phyloP scores from a whole-genome alignment of 1,140 invertebrate genomes.

The Linepithema humile region DNA sequence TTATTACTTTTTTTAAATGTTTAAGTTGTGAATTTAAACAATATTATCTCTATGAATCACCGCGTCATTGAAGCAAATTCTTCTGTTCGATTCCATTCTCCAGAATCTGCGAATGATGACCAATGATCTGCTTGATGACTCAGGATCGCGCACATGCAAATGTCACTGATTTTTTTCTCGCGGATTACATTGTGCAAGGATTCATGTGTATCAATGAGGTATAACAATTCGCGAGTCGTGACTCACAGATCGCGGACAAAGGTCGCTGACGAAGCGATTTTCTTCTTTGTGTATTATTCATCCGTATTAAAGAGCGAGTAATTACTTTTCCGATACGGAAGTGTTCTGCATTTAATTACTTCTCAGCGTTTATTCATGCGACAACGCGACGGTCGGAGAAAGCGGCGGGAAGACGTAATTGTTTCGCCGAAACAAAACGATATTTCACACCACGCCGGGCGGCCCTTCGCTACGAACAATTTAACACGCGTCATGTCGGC shows the following conservation, averaged over 20 bases:
- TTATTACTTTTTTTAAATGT: no score
- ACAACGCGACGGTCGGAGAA: not conserved
- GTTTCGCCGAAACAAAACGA: slow-evolving; percentile 23
- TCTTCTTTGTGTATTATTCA: slow-evolving; percentile 19
- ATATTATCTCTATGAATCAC: slow-evolving; percentile 19
- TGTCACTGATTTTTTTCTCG: slow-evolving; percentile 9
- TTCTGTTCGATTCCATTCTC: not conserved
- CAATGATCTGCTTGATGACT: slow-evolving; percentile 14
- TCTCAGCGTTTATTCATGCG: slow-evolving; percentile 2
- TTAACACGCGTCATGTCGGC: slow-evolving; percentile 29
- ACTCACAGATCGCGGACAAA: not conserved
- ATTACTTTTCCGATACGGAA: not conserved
- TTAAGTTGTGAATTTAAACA: no score
- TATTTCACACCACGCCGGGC: slow-evolving; percentile 16
- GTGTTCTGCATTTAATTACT: slow-evolving; percentile 7
- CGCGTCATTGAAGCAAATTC: not conserved
- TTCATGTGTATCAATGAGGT: not conserved
- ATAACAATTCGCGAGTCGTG: not conserved
- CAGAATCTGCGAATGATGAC: not conserved
- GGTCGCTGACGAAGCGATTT: slow-evolving; percentile 2
- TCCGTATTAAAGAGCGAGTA: not conserved
- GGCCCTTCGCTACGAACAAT: slow-evolving; percentile 29
- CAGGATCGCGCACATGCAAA: not conserved
- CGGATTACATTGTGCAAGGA: not conserved
- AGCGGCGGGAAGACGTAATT: not conserved